These are phyloP conservation scores for Psilopogon haemacephalus DNA, from an alignment of 2,113 vertebrate species.

Conservation along the genomic window DNA sequence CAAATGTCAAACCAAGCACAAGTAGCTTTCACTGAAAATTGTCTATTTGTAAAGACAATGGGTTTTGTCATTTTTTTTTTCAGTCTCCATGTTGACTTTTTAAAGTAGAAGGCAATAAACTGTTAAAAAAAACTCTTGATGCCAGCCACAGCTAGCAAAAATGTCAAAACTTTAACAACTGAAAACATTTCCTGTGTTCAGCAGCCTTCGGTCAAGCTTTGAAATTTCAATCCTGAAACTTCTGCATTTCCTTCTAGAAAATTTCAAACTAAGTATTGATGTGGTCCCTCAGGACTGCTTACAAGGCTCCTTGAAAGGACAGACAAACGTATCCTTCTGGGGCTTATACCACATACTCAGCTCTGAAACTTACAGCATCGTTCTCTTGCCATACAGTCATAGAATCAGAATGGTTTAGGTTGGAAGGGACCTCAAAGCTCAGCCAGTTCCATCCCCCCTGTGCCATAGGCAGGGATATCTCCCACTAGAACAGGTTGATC, in stretches of 20 bases:
- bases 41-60: background rate
- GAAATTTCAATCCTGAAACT: background rate
- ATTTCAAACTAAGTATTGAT: constrained; percentile 1
- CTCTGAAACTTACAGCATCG: background rate
- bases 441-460: no score
- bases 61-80: background rate
- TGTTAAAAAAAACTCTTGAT: background rate
- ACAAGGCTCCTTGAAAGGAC: background rate
- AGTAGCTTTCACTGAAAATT: constrained; percentile 17
- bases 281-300: background rate
- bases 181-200: background rate
- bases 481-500: no score
- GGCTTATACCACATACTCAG: background rate
- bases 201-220: background rate
- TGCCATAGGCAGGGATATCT: no score
- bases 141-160: background rate
- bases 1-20: constrained; percentile 20
- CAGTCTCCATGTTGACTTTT: background rate
- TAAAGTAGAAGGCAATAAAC: background rate
- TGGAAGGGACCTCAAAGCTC: no score
- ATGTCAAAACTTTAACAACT: background rate
- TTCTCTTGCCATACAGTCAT: background rate
- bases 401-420: no score
- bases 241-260: constrained; percentile 8
- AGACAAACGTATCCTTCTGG: background rate